Conservation (phyloP, 2,888 invertebrate genomes). For the Drosophila hawaiiensis region DNA sequence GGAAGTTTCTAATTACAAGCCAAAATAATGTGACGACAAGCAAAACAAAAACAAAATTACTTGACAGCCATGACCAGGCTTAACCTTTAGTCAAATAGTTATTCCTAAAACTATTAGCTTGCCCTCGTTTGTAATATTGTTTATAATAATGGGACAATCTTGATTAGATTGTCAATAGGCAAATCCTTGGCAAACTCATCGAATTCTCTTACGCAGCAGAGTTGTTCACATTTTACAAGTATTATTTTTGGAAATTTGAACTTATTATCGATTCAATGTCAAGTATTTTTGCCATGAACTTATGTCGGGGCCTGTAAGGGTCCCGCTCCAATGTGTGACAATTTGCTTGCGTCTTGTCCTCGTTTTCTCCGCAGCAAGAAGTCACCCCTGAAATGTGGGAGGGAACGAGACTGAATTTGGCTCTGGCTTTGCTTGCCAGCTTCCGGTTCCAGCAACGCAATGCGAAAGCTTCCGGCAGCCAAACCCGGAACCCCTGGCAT, state of each 20-base stretch:
- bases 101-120: not conserved
- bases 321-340: not conserved
- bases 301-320: slow-evolving; percentile 7
- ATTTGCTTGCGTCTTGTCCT: slow-evolving; percentile 7
- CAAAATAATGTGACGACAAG: not conserved
- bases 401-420: slow-evolving; percentile 26
- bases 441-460: slow-evolving; percentile 56
- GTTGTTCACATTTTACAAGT: slow-evolving; percentile 45
- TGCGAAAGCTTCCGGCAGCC: slow-evolving; percentile 55
- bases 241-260: slow-evolving; percentile 61
- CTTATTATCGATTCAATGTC: slow-evolving; percentile 78
- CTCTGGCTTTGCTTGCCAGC: slow-evolving; percentile 41
- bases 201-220: slow-evolving; percentile 3
- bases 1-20: slow-evolving; percentile 40
- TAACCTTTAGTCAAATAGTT: not conserved
- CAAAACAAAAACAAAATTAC: not conserved
- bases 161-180: not conserved
- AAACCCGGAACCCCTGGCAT: slow-evolving; percentile 20
- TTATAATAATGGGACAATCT: not conserved
- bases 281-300: slow-evolving; percentile 67
- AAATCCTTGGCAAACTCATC: not conserved
- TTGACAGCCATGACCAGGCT: slow-evolving; percentile 9
- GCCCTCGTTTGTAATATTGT: not conserved
- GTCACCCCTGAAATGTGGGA: slow-evolving; percentile 47
- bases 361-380: slow-evolving; percentile 29